Base-by-base conservation (phyloP, 2,888 invertebrate genomes). In the Orthonevra nobilis region DNA sequence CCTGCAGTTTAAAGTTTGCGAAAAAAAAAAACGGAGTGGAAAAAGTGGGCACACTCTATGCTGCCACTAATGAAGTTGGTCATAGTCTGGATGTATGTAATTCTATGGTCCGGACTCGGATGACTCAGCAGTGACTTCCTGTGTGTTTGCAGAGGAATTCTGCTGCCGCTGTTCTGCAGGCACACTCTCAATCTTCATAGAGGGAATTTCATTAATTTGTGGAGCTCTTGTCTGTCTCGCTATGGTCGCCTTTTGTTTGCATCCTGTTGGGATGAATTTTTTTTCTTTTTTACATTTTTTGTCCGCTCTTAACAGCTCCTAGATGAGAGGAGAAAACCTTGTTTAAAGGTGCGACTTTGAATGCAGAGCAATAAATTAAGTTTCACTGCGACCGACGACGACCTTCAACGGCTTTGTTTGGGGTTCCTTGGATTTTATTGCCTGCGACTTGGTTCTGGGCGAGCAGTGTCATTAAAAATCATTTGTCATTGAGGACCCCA, bases 41-140 rank as follows among this genome's bases (percentile, higher is more conserved):
- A 74, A 42, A 17, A 30, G 5, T 1, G 28, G 50, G 68, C 54
- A 74, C 68, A 61, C 68, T 74, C 19, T 52, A 60, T 19, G 28
- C 14, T 28, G 30, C 36, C 60, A 38, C 54, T 54, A 60, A 64
- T 66, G 54, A 66, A 72, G 58, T 72, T 54, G 54, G 64, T 30
- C 30, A n/a, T n/a, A n/a, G 70, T 38, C 42, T 58, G 52, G 52
- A 50, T 58, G 42, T 40, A 32, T 42, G 34, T 42, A 46, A 26
- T 56, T 48, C 15, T 30, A 15, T 14, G 38, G 63, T 58, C 58
- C 58, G 10, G 42, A 10, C n/a, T 19, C 28, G 34, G 63, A 26
- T 75, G 75, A 75, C 58, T 75, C 75, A 75, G 63, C 56, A 63
- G 56, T 44, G 50, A 70, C 70, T 75, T 75, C 75, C 75, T 70